Evolutionary conservation across 1,140 invertebrate genomes (phyloP), one percentile per base, ranked within the genome.

Genomic region (Drosophila busckii): DNA sequence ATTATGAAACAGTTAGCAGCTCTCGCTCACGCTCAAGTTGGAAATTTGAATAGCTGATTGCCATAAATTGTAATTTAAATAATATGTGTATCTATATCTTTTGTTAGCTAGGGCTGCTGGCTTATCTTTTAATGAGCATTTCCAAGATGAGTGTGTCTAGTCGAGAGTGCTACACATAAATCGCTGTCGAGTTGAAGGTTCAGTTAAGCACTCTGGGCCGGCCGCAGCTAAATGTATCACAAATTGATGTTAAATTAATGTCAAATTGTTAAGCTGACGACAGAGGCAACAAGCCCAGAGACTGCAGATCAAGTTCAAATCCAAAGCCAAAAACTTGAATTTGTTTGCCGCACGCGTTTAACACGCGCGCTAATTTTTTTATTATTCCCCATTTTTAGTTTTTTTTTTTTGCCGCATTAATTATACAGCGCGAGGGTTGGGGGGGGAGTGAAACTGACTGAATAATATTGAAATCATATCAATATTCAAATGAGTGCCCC

Each of bases 351-450:
- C 56, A 60, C 56, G 49, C 49, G 49, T 45, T 60, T 38, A 61
- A 61, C 58, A 61, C 58, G 58, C 52, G 58, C 58, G 58, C 58
- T 61, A 61, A 61, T 55, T 61, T 61, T 48, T 59, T 8, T n/a
- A n/a, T n/a, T n/a, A n/a, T n/a, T n/a, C n/a, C n/a, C n/a, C n/a
- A n/a, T n/a, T n/a, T n/a, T n/a, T n/a, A n/a, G n/a, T n/a, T n/a
- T n/a, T n/a, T n/a, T n/a, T n/a, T n/a, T n/a, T n/a, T n/a, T n/a
- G n/a, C n/a, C 22, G 42, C 52, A 31, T 61, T 61, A 55, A 61
- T 61, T 61, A 61, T 61, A 52, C 58, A 19, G 49, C 25, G 54
- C n/a, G n/a, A n/a, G n/a, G 17, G 45, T 40, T 49, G 29, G 13
- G 34, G 19, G 29, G 34, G n/a, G 20, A 9, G 17, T n/a, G 5